Evolutionary conservation across 2,113 vertebrate genomes (phyloP).

Genomic region (Oryzias curvinotus): DNA sequence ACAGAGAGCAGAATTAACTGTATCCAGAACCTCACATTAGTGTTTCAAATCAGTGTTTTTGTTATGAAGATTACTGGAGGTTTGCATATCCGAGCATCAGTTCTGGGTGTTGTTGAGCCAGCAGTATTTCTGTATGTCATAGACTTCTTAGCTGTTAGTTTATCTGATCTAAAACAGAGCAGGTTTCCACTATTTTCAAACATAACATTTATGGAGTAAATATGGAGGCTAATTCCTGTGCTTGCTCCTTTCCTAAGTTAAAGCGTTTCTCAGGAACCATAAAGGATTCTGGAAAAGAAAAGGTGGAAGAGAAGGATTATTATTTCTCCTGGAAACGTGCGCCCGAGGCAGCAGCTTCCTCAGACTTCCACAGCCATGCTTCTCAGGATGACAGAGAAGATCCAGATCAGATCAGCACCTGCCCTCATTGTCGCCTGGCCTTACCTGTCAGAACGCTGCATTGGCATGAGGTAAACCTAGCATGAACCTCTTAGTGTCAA

Average conservation of each 20-base stretch:
- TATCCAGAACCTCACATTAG: too few relatives aligned
- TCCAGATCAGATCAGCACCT: conserved; percentile 56
- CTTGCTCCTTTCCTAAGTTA: conserved; percentile 23
- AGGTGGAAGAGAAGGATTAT: neutral
- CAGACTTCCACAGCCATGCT: neutral
- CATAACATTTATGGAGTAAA: too few relatives aligned
- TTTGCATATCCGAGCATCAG: too few relatives aligned
- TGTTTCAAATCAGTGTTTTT: too few relatives aligned
- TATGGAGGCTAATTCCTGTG: neutral
- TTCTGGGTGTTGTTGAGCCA: too few relatives aligned
- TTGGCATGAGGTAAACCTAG: conserved; percentile 68
- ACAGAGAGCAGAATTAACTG: too few relatives aligned
- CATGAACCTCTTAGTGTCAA: neutral
- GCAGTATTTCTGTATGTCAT: too few relatives aligned
- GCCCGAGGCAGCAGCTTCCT: conserved; percentile 1
- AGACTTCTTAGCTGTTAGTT: too few relatives aligned
- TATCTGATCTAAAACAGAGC: too few relatives aligned
- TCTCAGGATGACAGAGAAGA: neutral
- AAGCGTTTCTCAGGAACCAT: neutral
- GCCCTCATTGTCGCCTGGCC: conserved; percentile 72
- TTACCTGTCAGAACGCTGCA: conserved; percentile 59
- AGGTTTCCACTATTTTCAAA: too few relatives aligned
- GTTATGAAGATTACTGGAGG: too few relatives aligned
- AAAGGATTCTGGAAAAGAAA: neutral
- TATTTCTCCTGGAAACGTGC: neutral